phyloP scores from a whole-genome alignment of 2,113 vertebrate species.

The Cebidichthys violaceus region DNA sequence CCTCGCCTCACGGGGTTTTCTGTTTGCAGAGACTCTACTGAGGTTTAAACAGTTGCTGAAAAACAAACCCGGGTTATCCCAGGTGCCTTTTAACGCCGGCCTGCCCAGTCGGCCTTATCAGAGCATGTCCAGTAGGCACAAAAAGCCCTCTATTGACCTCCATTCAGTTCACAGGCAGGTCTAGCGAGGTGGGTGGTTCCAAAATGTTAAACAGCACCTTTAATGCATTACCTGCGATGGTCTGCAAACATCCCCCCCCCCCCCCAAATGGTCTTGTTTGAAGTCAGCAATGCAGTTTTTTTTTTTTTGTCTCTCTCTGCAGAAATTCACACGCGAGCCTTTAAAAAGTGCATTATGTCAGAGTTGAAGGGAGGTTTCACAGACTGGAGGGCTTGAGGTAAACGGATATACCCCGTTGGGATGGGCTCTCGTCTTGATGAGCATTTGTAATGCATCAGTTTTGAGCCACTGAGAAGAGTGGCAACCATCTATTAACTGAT shows the following conservation, averaged over 20 bases:
- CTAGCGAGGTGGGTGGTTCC: slow-evolving; percentile 50
- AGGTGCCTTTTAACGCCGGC: slow-evolving; percentile 55
- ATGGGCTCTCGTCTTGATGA: slow-evolving; percentile 59
- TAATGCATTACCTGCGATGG: slow-evolving; percentile 64
- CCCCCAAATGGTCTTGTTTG: slow-evolving; percentile 45
- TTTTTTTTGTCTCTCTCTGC: not conserved
- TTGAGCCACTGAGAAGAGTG: slow-evolving; percentile 52
- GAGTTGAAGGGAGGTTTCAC: slow-evolving; percentile 41
- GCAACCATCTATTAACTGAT: slow-evolving; percentile 67
- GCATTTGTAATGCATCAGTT: slow-evolving; percentile 67
- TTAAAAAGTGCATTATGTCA: slow-evolving; percentile 42
- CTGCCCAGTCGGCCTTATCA: slow-evolving; percentile 55
- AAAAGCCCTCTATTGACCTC: slow-evolving; percentile 40
- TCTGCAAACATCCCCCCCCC: slow-evolving; percentile 66
- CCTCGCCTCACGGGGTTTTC: slow-evolving; percentile 39
- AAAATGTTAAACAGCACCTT: slow-evolving; percentile 56
- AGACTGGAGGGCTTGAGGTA: slow-evolving; percentile 50
- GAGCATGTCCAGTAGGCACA: slow-evolving; percentile 43
- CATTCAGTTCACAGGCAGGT: slow-evolving; percentile 42
- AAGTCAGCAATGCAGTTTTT: slow-evolving; percentile 35
- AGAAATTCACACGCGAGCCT: slow-evolving; percentile 41
- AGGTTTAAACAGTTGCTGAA: slow-evolving; percentile 56
- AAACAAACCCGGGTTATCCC: slow-evolving; percentile 44
- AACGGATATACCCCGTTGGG: slow-evolving; percentile 57
- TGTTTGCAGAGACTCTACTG: slow-evolving; percentile 54